Percentiles rank a stretch among this genome's conserved stretches.
These are phyloP conservation scores for Lordiphosa stackelbergi DNA, from an alignment of 1,140 invertebrate species.

Conservation along the genomic window DNA sequence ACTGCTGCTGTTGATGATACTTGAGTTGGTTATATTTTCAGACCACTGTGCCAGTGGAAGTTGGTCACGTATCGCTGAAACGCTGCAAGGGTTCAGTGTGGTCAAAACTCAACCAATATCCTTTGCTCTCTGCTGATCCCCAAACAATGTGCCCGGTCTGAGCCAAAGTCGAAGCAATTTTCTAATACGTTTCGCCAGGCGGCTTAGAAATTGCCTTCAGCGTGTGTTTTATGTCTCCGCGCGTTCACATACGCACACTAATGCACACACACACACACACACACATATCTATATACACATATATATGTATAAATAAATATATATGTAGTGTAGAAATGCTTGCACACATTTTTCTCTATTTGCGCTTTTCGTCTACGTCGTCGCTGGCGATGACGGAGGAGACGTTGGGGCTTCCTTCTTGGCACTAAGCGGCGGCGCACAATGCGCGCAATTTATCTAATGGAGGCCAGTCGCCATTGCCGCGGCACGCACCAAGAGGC, in stretches of 20 bases:
- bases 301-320: background rate
- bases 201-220: conserved; percentile 15
- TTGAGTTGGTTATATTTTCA: too few species aligned
- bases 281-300: background rate
- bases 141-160: background rate
- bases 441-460: conserved; percentile 21
- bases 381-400: too few species aligned
- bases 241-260: background rate
- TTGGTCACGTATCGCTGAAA: too few species aligned
- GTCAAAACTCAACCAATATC: too few species aligned
- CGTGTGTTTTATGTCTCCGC: conserved; percentile 16
- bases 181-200: conserved; percentile 10
- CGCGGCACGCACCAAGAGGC: conserved; percentile 1
- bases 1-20: too few species aligned
- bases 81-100: too few species aligned
- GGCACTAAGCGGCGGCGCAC: conserved; percentile 4
- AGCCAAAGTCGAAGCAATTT: conserved; percentile 4
- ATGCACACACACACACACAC: background rate
- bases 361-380: conserved; percentile 14
- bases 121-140: too few species aligned
- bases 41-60: too few species aligned
- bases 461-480: conserved; percentile 13
- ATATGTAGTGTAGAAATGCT: conserved; percentile 4
- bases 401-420: conserved; percentile 6
- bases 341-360: conserved; percentile 14